These are phyloP conservation scores for Platorchestia sp. DNA, from an alignment of 1,140 invertebrate species.

Conservation along the genomic window DNA sequence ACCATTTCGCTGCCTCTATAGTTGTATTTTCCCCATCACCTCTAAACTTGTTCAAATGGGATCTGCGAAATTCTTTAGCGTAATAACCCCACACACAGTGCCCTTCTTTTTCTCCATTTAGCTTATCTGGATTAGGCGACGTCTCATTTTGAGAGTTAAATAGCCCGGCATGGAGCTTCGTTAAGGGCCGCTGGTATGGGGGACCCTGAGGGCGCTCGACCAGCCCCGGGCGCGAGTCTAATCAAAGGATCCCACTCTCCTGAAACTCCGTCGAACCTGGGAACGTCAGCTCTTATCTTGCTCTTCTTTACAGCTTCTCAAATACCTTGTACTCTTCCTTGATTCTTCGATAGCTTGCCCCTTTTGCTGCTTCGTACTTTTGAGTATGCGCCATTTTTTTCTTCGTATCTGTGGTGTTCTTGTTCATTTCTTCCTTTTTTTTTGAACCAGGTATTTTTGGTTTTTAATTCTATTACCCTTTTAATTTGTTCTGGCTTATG, in stretches of 20 bases:
- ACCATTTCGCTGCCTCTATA: neutral
- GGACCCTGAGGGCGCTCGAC: neutral
- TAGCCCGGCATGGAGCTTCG: neutral
- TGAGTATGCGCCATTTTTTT: no score
- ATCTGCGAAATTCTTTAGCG: neutral
- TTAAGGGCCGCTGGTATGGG: neutral
- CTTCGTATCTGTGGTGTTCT: no score
- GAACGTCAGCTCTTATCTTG: neutral
- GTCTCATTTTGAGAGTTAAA: neutral
- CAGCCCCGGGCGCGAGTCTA: neutral
- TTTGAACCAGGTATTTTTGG: no score
- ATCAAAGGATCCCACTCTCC: neutral
- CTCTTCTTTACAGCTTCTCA: neutral
- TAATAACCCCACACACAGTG: constrained; percentile 4
- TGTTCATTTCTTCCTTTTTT: no score
- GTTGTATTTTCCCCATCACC: neutral
- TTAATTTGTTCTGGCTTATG: no score
- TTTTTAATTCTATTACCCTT: no score
- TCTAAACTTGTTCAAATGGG: neutral
- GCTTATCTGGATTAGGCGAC: constrained; percentile 6
- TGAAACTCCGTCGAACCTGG: neutral
- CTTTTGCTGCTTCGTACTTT: neutral
- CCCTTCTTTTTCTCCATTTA: neutral
- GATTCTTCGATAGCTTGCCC: neutral
- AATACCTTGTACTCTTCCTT: neutral